phyloP scores from a whole-genome alignment of 2,888 invertebrate genomes.

The Caenorhabditis afra region DNA sequence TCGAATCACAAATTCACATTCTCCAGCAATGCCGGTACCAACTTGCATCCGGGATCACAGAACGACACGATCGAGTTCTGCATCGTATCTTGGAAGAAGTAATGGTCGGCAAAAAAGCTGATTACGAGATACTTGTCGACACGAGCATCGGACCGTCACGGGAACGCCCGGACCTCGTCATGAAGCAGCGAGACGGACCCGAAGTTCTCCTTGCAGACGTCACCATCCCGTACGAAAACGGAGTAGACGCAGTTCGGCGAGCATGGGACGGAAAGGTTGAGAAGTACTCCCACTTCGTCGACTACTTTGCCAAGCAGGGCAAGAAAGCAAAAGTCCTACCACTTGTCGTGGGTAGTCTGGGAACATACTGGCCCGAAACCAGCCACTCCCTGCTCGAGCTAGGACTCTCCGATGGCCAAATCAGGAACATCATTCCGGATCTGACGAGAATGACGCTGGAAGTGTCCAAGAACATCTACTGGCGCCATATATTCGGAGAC shows the following conservation, averaged over 20 bases:
- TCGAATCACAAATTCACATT: slow-evolving; percentile 17
- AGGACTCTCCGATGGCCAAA: neutral
- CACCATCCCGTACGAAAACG: slow-evolving; percentile 20
- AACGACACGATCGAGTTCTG: slow-evolving; percentile 12
- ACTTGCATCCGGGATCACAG: neutral
- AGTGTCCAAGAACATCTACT: slow-evolving; percentile 18
- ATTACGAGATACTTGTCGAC: slow-evolving; percentile 1
- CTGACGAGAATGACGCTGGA: neutral
- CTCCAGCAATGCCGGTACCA: slow-evolving; percentile 4
- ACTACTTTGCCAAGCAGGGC: neutral
- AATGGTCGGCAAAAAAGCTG: neutral
- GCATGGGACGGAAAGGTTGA: slow-evolving; percentile 2
- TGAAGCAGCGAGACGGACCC: neutral
- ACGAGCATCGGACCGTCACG: neutral
- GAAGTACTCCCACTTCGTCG: slow-evolving; percentile 18
- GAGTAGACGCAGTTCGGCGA: neutral
- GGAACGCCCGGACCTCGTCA: slow-evolving; percentile 3
- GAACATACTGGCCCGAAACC: slow-evolving; percentile 14
- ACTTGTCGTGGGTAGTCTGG: slow-evolving; percentile 1
- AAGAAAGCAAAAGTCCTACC: slow-evolving; percentile 2
- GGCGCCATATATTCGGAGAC: slow-evolving; percentile 17
- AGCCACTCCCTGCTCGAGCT: neutral
- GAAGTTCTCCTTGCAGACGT: slow-evolving; percentile 17
- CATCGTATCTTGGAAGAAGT: neutral
- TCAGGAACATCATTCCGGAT: neutral